phyloP scores from a whole-genome alignment of 2,113 vertebrate species.

The Riparia riparia region DNA sequence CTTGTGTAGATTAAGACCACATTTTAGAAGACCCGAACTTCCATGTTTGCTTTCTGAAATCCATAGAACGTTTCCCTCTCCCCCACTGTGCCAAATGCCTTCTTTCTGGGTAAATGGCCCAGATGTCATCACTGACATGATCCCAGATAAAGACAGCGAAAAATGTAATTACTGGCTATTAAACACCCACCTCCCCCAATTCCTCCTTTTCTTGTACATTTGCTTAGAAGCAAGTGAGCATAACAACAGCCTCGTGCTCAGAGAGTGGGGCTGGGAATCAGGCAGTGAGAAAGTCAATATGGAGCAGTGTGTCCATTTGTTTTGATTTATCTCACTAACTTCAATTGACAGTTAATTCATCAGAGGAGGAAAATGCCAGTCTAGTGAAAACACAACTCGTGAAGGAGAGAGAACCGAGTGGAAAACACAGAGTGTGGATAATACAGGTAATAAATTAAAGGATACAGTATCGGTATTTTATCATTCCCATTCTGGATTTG shows the following conservation, averaged over 20 bases:
- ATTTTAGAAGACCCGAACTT: neutral
- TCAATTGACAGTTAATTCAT: slow-evolving; percentile 81
- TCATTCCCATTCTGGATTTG: neutral
- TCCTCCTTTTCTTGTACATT: neutral
- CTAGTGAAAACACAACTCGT: slow-evolving; percentile 55
- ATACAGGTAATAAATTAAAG: slow-evolving; percentile 75
- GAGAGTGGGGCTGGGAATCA: slow-evolving; percentile 80
- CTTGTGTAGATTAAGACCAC: neutral
- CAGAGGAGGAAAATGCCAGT: slow-evolving; percentile 75
- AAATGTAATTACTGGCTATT: neutral
- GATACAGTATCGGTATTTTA: slow-evolving; percentile 57
- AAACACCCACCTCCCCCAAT: neutral
- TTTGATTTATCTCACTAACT: slow-evolving; percentile 85
- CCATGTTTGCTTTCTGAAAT: neutral
- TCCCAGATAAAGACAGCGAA: neutral
- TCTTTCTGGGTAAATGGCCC: neutral
- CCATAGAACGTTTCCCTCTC: neutral
- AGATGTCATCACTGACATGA: neutral
- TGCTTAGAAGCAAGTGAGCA: slow-evolving; percentile 23
- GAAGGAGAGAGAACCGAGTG: neutral
- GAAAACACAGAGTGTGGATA: slow-evolving; percentile 37
- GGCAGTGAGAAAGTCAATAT: slow-evolving; percentile 79
- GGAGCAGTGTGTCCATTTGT: slow-evolving; percentile 79
- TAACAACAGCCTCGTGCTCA: slow-evolving; percentile 73
- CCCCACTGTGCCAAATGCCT: neutral